These are phyloP conservation scores for Oreochromis tanganicae DNA, from an alignment of 2,113 vertebrate species.

Conservation along the genomic window DNA sequence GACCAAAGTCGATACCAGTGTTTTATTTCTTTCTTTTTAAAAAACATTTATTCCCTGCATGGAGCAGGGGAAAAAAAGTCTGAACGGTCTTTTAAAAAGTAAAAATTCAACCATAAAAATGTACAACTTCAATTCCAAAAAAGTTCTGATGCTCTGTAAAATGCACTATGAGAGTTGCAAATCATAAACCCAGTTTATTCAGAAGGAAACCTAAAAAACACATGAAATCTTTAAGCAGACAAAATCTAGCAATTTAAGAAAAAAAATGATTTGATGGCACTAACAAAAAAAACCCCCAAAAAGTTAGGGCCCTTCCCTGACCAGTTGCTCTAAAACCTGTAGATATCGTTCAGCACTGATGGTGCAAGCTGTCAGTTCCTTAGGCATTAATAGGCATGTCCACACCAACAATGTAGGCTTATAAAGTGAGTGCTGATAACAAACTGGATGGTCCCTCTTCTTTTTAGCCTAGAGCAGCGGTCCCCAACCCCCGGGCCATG, in stretches of 20 bases:
- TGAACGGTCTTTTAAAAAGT: neutral
- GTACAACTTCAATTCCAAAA: neutral
- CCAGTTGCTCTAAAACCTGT: neutral
- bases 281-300: accelerated
- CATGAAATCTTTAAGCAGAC: neutral
- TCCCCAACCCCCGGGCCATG: no score
- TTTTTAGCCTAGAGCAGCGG: neutral
- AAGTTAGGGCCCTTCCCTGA: neutral
- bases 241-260: neutral
- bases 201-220: neutral
- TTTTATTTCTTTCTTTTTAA: neutral
- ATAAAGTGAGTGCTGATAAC: neutral
- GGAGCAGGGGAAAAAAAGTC: neutral
- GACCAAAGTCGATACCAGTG: neutral
- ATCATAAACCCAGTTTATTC: neutral
- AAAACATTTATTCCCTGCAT: neutral
- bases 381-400: neutral
- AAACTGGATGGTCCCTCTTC: neutral
- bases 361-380: neutral
- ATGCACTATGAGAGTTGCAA: neutral
- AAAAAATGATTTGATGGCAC: neutral
- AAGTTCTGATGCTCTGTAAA: neutral
- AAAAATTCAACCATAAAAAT: neutral
- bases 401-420: neutral
- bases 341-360: neutral